Conservation (phyloP, 1,140 invertebrate species). For the Drosophila malerkotliana region DNA sequence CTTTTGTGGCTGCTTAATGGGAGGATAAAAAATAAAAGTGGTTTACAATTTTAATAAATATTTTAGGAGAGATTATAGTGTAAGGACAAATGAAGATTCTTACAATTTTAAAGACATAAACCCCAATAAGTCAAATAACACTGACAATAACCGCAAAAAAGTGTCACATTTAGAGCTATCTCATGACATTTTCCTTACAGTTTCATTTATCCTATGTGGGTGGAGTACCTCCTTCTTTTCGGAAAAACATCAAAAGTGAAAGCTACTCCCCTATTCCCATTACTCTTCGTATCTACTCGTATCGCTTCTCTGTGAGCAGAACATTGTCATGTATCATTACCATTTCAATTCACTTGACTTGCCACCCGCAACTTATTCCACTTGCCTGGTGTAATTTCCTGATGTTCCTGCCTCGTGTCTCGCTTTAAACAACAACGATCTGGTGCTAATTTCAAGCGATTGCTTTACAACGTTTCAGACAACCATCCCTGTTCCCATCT, state of each 20-base stretch:
- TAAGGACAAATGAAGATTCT: neutral
- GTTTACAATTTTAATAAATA: neutral
- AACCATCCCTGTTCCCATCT: constrained; percentile 8
- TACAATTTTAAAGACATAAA: neutral
- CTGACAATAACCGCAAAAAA: constrained; percentile 21
- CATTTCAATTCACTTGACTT: constrained; percentile 58
- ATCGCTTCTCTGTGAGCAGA: constrained; percentile 26
- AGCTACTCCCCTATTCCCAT: constrained; percentile 5
- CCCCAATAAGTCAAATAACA: constrained; percentile 14
- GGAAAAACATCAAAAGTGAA: constrained; percentile 27
- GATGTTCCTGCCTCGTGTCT: constrained; percentile 21
- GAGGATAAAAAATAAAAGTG: neutral
- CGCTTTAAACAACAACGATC: constrained; percentile 70
- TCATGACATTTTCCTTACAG: neutral
- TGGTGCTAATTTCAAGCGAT: constrained; percentile 70
- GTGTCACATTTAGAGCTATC: constrained; percentile 30
- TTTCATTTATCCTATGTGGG: neutral
- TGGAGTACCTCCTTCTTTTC: neutral
- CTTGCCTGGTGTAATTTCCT: constrained; percentile 40
- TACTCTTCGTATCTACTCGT: constrained; percentile 15
- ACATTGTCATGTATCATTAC: constrained; percentile 60
- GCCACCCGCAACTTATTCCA: constrained; percentile 40
- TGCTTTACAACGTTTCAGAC: constrained; percentile 43
- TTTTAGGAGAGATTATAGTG: neutral
- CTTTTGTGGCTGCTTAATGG: constrained; percentile 7